phyloP scores from a whole-genome alignment of 2,113 vertebrate species.

The Albula goreensis region DNA sequence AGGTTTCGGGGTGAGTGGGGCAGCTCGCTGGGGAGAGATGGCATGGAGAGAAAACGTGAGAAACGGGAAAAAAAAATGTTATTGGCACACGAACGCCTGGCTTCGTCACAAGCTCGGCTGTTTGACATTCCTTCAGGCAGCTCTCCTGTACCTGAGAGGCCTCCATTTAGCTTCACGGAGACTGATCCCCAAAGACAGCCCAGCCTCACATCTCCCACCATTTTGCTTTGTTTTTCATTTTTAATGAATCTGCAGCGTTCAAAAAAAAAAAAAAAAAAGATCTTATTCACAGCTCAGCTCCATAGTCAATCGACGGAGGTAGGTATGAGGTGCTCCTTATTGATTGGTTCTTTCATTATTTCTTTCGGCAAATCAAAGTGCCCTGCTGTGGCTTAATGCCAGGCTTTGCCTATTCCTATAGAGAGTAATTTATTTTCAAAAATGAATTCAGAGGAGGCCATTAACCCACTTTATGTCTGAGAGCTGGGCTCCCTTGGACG shows the following conservation, averaged over 20 bases:
- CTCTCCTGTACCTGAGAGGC: background rate
- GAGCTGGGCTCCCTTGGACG: background rate
- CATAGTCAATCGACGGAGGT: background rate
- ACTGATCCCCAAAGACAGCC: background rate
- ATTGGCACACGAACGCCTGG: background rate
- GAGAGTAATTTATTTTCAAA: conserved; percentile 32
- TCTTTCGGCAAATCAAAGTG: conserved; percentile 30
- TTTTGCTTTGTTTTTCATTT: conserved; percentile 9
- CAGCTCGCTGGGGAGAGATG: conserved; percentile 75
- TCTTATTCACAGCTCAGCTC: conserved; percentile 25
- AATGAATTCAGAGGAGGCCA: conserved; percentile 37
- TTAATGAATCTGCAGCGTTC: background rate
- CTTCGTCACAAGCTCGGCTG: background rate
- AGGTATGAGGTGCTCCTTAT: conserved; percentile 32
- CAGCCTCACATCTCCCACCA: conserved; percentile 16
- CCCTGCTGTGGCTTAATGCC: conserved; percentile 25
- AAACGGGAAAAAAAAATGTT: conserved; percentile 3
- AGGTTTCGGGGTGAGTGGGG: conserved; percentile 92
- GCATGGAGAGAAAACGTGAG: background rate
- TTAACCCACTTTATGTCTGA: conserved; percentile 28
- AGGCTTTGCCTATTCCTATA: background rate
- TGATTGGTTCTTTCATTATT: conserved; percentile 55
- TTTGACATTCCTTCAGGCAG: conserved; percentile 8
- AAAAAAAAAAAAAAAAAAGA: conserved; percentile 25
- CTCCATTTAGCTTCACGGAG: background rate